Evolutionary conservation across 2,797 vertebrate genomes (phyloP).

Genomic region (Thalassophryne amazonica): DNA sequence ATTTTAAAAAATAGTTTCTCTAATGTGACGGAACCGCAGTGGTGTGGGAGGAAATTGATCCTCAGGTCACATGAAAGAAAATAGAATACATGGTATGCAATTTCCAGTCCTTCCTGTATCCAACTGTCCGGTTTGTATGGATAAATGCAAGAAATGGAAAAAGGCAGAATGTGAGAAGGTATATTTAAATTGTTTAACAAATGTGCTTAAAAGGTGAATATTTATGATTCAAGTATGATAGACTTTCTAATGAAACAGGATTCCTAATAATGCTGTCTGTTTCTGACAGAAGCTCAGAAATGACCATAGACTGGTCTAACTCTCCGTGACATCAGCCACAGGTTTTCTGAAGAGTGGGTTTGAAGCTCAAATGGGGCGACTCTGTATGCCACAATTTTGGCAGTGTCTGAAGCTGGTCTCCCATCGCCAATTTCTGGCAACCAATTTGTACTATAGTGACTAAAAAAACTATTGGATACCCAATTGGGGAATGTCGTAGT

Average conservation of each 20-base stretch:
- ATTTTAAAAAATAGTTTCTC: constrained; percentile 12
- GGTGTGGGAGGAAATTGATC: constrained; percentile 27
- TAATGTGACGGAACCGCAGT: constrained; percentile 20
- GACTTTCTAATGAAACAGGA: constrained; percentile 22
- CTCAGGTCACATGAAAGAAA: constrained; percentile 40
- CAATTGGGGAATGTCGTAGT: no score
- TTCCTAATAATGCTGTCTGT: constrained; percentile 25
- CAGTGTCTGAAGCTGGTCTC: no score
- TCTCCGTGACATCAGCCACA: no score
- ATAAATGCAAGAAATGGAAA: not conserved
- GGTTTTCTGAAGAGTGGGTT: no score
- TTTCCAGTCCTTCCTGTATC: constrained; percentile 39
- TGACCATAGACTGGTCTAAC: no score
- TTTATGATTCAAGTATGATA: constrained; percentile 23
- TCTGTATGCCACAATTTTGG: no score
- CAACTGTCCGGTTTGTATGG: constrained; percentile 20
- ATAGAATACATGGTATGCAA: constrained; percentile 32
- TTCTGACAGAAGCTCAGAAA: not conserved
- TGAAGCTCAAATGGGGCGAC: no score
- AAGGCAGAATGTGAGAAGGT: not conserved
- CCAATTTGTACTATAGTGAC: no score
- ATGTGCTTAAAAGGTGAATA: constrained; percentile 3
- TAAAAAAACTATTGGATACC: no score
- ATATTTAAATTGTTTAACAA: constrained; percentile 19
- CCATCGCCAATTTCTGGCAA: no score